These are phyloP conservation scores for Hydrolagus affinis DNA, from an alignment of 2,113 vertebrate species.

Conservation along the genomic window DNA sequence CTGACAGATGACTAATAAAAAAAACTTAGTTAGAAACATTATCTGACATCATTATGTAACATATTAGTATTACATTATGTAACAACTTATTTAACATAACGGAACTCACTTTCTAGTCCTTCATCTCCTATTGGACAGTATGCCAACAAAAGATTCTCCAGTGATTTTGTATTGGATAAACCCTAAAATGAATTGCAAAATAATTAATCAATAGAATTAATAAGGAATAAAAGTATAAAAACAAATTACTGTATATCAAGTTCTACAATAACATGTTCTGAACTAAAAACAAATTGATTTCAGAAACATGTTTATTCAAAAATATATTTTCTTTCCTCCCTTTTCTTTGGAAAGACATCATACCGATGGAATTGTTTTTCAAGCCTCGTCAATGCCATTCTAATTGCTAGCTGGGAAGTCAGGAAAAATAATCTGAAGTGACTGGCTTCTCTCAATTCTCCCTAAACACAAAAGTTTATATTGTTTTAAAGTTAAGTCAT, in stretches of 20 bases:
- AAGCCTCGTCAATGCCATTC: no score
- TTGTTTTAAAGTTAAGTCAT: no score
- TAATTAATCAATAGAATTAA: conserved; percentile 26
- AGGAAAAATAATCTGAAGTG: no score
- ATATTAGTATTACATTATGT: background rate
- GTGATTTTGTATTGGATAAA: conserved; percentile 61
- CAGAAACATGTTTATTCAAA: background rate
- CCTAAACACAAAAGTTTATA: no score
- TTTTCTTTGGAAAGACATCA: no score
- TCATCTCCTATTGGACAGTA: conserved; percentile 78
- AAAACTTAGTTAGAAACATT: background rate
- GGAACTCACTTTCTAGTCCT: conserved; percentile 78
- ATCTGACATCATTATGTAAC: background rate
- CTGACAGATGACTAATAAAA: conserved; percentile 74
- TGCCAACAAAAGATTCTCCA: conserved; percentile 77
- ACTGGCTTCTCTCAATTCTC: no score
- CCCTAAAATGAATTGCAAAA: conserved; percentile 56
- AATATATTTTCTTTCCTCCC: no score
- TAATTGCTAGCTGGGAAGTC: no score
- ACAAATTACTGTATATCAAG: background rate
- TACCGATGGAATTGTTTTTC: no score
- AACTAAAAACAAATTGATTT: background rate
- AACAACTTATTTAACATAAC: background rate
- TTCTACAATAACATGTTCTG: background rate
- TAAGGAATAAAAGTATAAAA: background rate